Base-by-base conservation (phyloP, 2,888 invertebrate genomes). In the Agrotis puta region DNA sequence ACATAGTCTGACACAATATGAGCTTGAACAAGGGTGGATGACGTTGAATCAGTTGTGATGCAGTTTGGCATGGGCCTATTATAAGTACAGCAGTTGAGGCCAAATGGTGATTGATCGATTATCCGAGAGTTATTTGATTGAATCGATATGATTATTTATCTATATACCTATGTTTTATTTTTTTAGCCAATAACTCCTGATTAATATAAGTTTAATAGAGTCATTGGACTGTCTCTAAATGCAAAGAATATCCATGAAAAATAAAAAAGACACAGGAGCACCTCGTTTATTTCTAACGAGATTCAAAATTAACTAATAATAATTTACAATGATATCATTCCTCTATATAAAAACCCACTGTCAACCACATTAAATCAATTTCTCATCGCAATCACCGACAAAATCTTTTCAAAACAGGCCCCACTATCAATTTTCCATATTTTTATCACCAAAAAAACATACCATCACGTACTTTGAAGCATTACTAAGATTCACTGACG, bases 361-460 rank as follows among this genome's bases (percentile, higher is more conserved):
- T 76, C 71, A 74, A 64, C 63, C 64, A 74, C 77, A 83, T 87
- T 87, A 88, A 88, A 90, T 91, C 88, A 89, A 91, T 90, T 89
- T 85, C 82, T 84, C 85, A 86, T 79, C 86, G 77, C 82, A 89
- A 91, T 92, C 92, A 69, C 58, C 66, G 58, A 73, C 73, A 81
- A 76, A 83, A 87, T 88, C 90, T 89, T 81, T 68, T 74, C 66
- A 74, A 84, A 81, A 5, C 67, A 83, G 83, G 81, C 83, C 78
- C 83, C 81, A 78, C 77, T 89, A 93, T 94, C 90, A 92, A 93
- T 94, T 92, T 87, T 87, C 87, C 86, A 92, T 92, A 92, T 92
- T 92, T 93, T 92, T 93, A 91, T 90, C 89, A 88, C 87, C 77
- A 85, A 85, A 84, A 88, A 90, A 92, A 94, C 65, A 75, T 94